A percentile compares a stretch with the other conserved stretches of the same genome.
phyloP scores from a whole-genome alignment of 2,888 invertebrate species.

The Sisyra terminalis region DNA sequence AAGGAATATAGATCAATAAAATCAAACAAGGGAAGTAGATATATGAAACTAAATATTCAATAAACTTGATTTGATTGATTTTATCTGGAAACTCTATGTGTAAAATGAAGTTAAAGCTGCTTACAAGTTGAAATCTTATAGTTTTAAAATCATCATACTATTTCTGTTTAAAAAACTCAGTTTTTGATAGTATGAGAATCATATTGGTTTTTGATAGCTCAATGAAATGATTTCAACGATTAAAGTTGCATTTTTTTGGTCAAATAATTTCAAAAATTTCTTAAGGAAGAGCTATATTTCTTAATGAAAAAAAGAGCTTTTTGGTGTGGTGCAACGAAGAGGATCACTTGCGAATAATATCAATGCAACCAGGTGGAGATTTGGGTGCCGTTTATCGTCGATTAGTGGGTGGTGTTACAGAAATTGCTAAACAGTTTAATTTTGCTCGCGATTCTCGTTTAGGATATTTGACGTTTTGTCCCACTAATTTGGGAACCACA shows the following conservation, averaged over 20 bases:
- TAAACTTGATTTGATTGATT: too few relatives aligned
- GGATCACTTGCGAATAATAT: constrained; percentile 92
- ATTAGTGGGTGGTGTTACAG: constrained; percentile 31
- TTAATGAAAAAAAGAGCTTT: constrained; percentile 90
- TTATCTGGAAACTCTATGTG: too few relatives aligned
- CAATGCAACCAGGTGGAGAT: constrained; percentile 92
- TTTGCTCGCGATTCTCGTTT: constrained; percentile 41
- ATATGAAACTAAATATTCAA: too few relatives aligned
- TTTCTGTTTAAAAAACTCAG: too few relatives aligned
- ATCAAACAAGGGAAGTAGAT: too few relatives aligned
- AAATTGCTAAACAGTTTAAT: constrained; percentile 31
- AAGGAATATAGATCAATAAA: too few relatives aligned
- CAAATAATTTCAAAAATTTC: too few relatives aligned
- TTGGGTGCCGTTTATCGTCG: constrained; percentile 53
- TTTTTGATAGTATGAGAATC: too few relatives aligned
- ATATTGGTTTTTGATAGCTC: neutral
- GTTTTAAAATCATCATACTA: too few relatives aligned
- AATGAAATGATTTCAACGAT: neutral
- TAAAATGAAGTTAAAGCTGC: too few relatives aligned
- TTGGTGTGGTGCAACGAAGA: constrained; percentile 95
- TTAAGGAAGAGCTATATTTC: constrained; percentile 81
- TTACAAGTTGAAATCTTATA: too few relatives aligned
- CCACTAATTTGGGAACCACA: constrained; percentile 50
- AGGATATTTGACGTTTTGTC: constrained; percentile 57
- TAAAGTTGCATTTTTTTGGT: neutral